A percentile compares a stretch with the other conserved stretches of the same genome.
phyloP scores from a whole-genome alignment of 2,797 vertebrate species.

The Amniataba percoides region DNA sequence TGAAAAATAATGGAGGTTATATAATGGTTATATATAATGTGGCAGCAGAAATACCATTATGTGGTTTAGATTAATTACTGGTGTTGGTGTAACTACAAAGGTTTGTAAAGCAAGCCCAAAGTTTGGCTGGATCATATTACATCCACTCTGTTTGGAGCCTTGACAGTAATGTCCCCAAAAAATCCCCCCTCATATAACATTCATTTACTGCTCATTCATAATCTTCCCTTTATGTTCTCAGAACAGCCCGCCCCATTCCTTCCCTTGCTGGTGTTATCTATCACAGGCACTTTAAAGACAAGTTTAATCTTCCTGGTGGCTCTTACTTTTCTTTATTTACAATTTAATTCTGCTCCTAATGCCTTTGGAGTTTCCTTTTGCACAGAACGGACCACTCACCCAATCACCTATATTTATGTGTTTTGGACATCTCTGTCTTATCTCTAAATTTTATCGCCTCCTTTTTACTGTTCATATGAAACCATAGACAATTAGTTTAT shows the following conservation, averaged over 20 bases:
- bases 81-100: neutral
- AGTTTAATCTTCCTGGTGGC: conserved; percentile 33
- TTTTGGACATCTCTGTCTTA: conserved; percentile 24
- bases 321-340: conserved; percentile 39
- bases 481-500: conserved; percentile 18
- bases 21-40: neutral
- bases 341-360: conserved; percentile 38
- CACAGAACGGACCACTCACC: conserved; percentile 15
- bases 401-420: conserved; percentile 41
- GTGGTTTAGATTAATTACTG: neutral
- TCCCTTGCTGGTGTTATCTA: conserved; percentile 18
- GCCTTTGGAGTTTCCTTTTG: conserved; percentile 31
- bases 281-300: conserved; percentile 37
- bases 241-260: conserved; percentile 14
- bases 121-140: neutral
- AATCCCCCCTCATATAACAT: neutral
- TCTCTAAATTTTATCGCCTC: conserved; percentile 5
- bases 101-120: neutral
- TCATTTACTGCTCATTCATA: conserved; percentile 8
- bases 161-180: neutral
- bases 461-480: conserved; percentile 30
- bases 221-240: conserved; percentile 1
- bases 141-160: neutral
- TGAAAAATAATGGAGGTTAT: neutral
- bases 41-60: neutral